phyloP scores from a whole-genome alignment of 2,113 vertebrate species.

The Xyrauchen texanus region DNA sequence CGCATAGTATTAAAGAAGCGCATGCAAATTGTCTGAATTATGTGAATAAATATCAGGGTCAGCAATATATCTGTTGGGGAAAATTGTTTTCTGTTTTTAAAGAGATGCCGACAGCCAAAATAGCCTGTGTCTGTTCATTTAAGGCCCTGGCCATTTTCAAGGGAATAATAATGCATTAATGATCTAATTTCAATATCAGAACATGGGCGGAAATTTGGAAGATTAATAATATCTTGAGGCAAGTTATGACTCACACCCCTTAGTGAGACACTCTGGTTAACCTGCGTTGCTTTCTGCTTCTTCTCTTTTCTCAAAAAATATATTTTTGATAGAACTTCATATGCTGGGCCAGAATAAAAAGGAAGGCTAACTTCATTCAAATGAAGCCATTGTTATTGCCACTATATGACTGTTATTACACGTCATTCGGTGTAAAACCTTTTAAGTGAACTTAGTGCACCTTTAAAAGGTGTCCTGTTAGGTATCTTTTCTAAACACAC shows the following conservation, averaged over 20 bases:
- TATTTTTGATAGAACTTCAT: no score
- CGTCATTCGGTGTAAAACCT: no score
- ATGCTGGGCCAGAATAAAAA: no score
- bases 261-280: neutral
- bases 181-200: conserved; percentile 56
- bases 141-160: conserved; percentile 59
- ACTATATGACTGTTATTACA: no score
- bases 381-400: no score
- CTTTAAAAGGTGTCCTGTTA: no score
- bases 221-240: conserved; percentile 64
- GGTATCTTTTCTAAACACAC: no score
- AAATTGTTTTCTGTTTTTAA: neutral
- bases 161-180: conserved; percentile 61
- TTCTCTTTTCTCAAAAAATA: neutral
- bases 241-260: conserved; percentile 54
- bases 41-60: neutral
- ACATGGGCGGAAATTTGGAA: conserved; percentile 45
- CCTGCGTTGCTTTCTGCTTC: conserved; percentile 1
- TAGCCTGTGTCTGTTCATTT: conserved; percentile 39
- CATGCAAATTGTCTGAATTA: neutral
- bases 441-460: no score
- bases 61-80: neutral
- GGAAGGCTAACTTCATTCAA: no score
- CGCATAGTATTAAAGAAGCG: neutral
- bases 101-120: conserved; percentile 34